Evolutionary conservation across 1,140 invertebrate genomes (phyloP).

Genomic region (Goniozus legneri): DNA sequence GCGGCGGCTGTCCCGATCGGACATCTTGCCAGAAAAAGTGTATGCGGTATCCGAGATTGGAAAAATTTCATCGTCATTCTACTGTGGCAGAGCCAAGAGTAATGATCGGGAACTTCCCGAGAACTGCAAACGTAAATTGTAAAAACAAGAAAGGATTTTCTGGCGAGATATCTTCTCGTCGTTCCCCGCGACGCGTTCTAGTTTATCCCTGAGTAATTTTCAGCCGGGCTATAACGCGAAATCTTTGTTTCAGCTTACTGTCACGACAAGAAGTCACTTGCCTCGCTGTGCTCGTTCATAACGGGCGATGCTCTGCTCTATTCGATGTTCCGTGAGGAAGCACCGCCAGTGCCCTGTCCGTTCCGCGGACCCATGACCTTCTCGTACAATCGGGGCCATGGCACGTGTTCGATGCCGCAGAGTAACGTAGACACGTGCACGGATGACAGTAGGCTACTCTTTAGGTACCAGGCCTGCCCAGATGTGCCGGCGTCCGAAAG

Average conservation of each 20-base stretch:
- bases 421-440: constrained; percentile 88
- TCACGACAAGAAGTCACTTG: constrained; percentile 68
- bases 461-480: constrained; percentile 89
- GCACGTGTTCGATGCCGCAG: constrained; percentile 77
- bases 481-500: constrained; percentile 82
- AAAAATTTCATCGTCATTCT: too few relatives aligned
- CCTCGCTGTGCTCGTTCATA: constrained; percentile 78
- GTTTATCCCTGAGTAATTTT: too few relatives aligned
- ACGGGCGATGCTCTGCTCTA: constrained; percentile 83
- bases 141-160: too few relatives aligned
- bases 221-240: too few relatives aligned
- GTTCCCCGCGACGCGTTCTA: too few relatives aligned
- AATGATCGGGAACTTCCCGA: too few relatives aligned
- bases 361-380: constrained; percentile 78
- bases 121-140: too few relatives aligned
- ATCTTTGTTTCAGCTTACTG: constrained; percentile 72
- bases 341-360: constrained; percentile 76
- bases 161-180: too few relatives aligned
- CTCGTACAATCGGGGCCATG: constrained; percentile 80
- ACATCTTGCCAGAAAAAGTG: too few relatives aligned
- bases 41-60: too few relatives aligned
- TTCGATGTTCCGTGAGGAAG: constrained; percentile 83
- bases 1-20: too few relatives aligned
- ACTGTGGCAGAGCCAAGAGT: too few relatives aligned
- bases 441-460: constrained; percentile 78